Evolutionary conservation across 2,888 invertebrate genomes (phyloP), one percentile per base, ranked within the genome.

Genomic region (Drosophila tanythrix): DNA sequence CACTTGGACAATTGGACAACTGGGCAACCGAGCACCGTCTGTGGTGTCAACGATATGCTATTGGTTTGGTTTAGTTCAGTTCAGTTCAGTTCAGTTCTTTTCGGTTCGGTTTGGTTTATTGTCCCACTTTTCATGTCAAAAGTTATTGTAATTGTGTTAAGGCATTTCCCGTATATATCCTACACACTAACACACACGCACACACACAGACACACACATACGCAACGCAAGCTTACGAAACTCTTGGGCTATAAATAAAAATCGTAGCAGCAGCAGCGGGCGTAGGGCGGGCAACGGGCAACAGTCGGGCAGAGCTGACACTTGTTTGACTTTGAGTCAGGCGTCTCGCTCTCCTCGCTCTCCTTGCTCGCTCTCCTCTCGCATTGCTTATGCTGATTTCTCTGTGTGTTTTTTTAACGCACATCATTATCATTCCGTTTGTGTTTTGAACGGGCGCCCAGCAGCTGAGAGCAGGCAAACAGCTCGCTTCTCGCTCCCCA

Each of bases 371-470:
- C 33, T 8, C 40, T 64, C 25, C 43, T 36, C 15, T 21, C 59
- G 15, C 36, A 46, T 21, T 53, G n/a, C 59, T 57, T 62, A 58
- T 46, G 75, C 61, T 66, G 46, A 38, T 61, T 51, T 83, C 57
- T 79, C 74, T 66, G 62, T 79, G 62, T 78, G 76, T 88, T 76
- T 80, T 86, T 86, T 88, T 76, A 81, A 88, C 85, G 85, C 90
- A 91, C 88, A 90, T 90, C 90, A 90, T 90, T 90, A 91, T 91
- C 91, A 90, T 90, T 90, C 90, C 91, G 88, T 91, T 90, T 90
- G 90, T 81, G 81, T 89, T 90, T 90, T 88, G 77, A 90, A 79
- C 91, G 79, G 90, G 90, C 85, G 78, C 77, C 59, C 90, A 90
- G 91, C 76, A 85, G 43, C 33, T 43, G 62, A 25, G 67, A 52